Conservation (phyloP, 2,888 invertebrate species). For the Choreutis nemorana region DNA sequence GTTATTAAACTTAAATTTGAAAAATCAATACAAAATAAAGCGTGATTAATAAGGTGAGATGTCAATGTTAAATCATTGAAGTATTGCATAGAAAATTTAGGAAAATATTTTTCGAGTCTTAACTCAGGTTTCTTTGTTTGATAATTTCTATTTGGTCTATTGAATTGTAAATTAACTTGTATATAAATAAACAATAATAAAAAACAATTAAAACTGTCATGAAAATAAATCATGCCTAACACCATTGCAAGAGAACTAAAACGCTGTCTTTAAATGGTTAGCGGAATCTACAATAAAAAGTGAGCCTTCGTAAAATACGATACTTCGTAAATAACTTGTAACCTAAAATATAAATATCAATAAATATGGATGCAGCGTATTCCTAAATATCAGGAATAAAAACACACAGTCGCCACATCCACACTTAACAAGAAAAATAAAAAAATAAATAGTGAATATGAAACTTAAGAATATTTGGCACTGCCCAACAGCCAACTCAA, state of each 20-base stretch:
- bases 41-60: too few species aligned
- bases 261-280: conserved; percentile 45
- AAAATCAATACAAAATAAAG: too few species aligned
- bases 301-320: conserved; percentile 55
- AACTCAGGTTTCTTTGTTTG: conserved; percentile 1
- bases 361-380: conserved; percentile 64
- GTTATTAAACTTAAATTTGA: too few species aligned
- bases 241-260: conserved; percentile 47
- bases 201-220: background rate
- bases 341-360: conserved; percentile 58
- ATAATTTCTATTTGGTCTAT: conserved; percentile 34
- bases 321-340: conserved; percentile 47
- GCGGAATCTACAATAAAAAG: conserved; percentile 19
- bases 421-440: conserved; percentile 44
- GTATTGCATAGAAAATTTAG: too few species aligned
- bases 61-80: too few species aligned
- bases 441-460: conserved; percentile 45
- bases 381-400: conserved; percentile 67
- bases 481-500: conserved; percentile 59
- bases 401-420: conserved; percentile 63
- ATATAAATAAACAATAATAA: background rate
- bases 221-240: conserved; percentile 8
- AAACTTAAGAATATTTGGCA: conserved; percentile 64
- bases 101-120: too few species aligned
- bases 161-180: conserved; percentile 1